Evolutionary conservation across 2,113 vertebrate genomes (phyloP), one percentile per base, ranked within the genome.

Genomic region (Vireo altiloquus): DNA sequence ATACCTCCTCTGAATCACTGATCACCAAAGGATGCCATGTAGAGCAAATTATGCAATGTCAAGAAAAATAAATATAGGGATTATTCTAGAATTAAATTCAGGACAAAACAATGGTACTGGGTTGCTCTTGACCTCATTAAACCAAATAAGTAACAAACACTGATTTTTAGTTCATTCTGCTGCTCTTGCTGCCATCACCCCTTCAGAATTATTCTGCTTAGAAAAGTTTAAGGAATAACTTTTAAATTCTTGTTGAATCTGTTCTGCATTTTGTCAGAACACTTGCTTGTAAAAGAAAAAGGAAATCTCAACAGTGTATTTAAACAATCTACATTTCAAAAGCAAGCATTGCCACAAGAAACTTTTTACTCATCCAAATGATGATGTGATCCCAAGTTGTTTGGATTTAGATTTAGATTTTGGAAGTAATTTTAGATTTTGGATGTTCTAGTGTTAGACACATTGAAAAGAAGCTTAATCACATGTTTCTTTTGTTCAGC

Each of bases 401-500:
- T 52, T 82, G 11, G 8, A 59, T 60, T 87, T 79, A 19, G 24
- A 37, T 59, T 59, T 37, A 25, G n/a, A 59, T 59, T 59, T 59
- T 37, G 23, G n/a, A 59, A 37, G 37, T 37, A 25, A 59, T 59
- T 37, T 59, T 59, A 59, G n/a, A 35, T 59, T 59, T 59, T 35
- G n/a, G 13, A n/a, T 52, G 8, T 63, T 78, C 33, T 39, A 71
- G 39, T 63, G 11, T 70, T 18, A 71, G 23, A 7, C 5, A 22
- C 11, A 71, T 21, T 28, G 27, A 20, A 90, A 46, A 82, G 44
- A 90, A 94, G 25, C 3, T 69, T 49, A 64, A 86, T 79, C 15
- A 59, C 14, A 20, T 10, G 1, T 1, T 0, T 0, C 52, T 69
- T 83, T 68, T 24, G 5, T 30, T 78, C 61, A 84, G 8, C 22